Percentiles rank a stretch among this genome's conserved stretches.
Conservation (phyloP, 2,797 vertebrate species). For the Eulemur rubriventer region DNA sequence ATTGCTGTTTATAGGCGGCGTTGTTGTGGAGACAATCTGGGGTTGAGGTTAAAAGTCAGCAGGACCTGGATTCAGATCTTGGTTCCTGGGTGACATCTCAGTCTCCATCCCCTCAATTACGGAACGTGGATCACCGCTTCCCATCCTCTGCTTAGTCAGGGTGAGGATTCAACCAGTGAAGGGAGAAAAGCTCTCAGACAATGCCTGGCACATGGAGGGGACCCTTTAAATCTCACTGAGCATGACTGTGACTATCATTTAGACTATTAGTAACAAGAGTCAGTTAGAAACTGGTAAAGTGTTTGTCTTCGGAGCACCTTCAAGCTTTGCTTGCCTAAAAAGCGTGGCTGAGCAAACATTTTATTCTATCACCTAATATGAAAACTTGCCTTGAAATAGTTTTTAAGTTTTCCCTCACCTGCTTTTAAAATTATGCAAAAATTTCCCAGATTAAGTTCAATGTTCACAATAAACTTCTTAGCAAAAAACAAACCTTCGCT, state of each 20-base stretch:
- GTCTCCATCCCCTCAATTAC: accelerated
- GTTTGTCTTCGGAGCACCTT: neutral
- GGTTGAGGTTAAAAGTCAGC: neutral
- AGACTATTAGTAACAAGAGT: neutral
- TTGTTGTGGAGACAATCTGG: accelerated
- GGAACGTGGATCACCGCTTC: accelerated
- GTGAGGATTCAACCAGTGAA: neutral
- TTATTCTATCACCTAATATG: neutral
- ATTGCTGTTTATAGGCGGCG: accelerated
- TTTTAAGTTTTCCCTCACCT: neutral
- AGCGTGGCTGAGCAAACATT: neutral
- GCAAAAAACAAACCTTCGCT: neutral
- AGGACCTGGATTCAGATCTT: neutral
- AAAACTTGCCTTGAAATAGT: neutral
- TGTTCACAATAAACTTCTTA: neutral
- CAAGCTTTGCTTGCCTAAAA: neutral
- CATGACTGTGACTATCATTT: accelerated
- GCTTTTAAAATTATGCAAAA: neutral
- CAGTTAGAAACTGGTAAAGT: neutral
- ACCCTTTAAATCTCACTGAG: accelerated
- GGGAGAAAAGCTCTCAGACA: accelerated
- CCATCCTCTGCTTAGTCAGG: accelerated
- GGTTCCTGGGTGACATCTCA: accelerated
- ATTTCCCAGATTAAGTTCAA: neutral
- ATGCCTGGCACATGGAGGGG: accelerated